Base-by-base conservation (phyloP, 1,140 invertebrate species). In the Coenobita brevimanus region DNA sequence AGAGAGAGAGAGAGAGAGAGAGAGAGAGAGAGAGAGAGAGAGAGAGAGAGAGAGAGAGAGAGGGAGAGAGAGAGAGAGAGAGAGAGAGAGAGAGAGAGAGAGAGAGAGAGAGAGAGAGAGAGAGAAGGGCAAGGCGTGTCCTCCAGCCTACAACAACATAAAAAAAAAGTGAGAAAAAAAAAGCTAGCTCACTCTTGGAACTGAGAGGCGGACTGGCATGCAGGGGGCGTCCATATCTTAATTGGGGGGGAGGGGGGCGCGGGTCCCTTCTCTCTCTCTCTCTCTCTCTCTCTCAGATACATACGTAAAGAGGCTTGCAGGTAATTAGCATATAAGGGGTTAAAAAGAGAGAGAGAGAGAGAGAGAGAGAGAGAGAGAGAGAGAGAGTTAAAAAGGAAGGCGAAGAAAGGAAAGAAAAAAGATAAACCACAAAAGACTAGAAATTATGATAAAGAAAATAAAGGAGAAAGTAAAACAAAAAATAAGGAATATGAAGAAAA, bases 151-250 rank as follows among this genome's bases (percentile, higher is more conserved):
- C 54, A 41, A 24, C 24, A 57, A 30, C 33, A 57, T 27, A 67
- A 13, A 41, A 64, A 33, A 24, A 54, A 43, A 57, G 54, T 2
- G 17, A 10, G 13, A 24, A 30, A 54, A 80, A 30, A 24, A 33
- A 10, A 64, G 1, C 24, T 17, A n/a, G 21, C 38, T 38, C 38
- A 75, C 38, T 33, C 3, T 36, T 3, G 10, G 24, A 17, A 15
- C n/a, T 27, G 3, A 79, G 75, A 79, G 62, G 21, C 36, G 17
- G 73, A 46, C 76, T 75, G 41, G 80, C 80, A 82, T 82, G 80
- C 80, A 82, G 80, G 80, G 41, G 79, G 79, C 79, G 62, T 82
- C 80, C 80, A 82, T 82, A 82, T 82, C 80, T 82, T 82, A 82
- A 82, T 82, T 82, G 80, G 64, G 80, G 67, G 80, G 30, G 3